Evolutionary conservation across 2,797 vertebrate genomes (phyloP).

Genomic region (Pitangus sulphuratus): DNA sequence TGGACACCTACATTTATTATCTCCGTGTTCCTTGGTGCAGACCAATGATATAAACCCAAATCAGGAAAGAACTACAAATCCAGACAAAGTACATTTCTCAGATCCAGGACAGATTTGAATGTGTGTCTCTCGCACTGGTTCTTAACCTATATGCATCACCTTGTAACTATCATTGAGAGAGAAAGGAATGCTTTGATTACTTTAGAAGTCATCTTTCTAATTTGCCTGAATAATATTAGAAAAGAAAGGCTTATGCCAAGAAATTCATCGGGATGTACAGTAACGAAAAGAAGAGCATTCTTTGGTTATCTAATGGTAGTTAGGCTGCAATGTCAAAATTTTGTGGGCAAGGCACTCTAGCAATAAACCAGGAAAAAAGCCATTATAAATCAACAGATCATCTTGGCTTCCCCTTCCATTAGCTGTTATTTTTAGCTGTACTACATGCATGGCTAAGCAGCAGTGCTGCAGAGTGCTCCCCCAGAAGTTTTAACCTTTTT

Average conservation of each 20-base stretch:
- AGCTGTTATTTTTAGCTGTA: conserved; percentile 64
- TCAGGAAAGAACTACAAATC: conserved; percentile 39
- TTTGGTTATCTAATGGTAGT: conserved; percentile 32
- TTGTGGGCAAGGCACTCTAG: conserved; percentile 46
- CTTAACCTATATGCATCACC: not conserved
- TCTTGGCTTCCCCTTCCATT: conserved; percentile 49
- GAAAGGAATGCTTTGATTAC: not conserved
- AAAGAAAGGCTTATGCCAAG: not conserved
- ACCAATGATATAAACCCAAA: not conserved
- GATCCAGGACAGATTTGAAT: not conserved
- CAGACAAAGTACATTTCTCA: conserved; percentile 31
- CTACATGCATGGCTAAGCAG: conserved; percentile 49
- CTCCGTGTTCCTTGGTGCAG: conserved; percentile 34
- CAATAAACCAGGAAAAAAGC: conserved; percentile 46
- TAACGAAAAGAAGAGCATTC: not conserved
- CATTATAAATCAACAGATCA: conserved; percentile 56
- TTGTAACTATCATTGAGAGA: not conserved
- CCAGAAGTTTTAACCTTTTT: conserved; percentile 37
- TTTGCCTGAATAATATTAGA: not conserved
- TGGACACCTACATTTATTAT: conserved; percentile 50
- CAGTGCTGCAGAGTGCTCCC: not conserved
- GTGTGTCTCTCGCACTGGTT: not conserved
- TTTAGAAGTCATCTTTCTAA: conserved; percentile 8
- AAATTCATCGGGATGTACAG: not conserved
- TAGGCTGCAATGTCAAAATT: conserved; percentile 44